Evolutionary conservation across 2,113 vertebrate species (phyloP).

Genomic region (Sigmodon hispidus): DNA sequence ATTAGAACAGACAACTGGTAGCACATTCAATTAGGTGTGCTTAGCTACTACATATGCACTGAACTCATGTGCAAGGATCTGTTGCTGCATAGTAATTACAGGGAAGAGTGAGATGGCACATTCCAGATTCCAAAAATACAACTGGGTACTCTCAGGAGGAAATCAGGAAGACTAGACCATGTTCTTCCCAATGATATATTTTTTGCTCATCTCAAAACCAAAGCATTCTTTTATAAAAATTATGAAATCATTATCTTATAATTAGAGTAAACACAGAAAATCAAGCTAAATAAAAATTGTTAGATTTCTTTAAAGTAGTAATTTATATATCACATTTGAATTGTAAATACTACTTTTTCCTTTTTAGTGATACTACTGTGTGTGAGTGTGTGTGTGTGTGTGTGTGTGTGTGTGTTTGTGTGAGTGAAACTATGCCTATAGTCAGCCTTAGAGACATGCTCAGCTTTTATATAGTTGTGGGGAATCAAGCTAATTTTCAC

Average conservation of each 20-base stretch:
- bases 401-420: background rate
- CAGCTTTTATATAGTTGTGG: too few relatives aligned
- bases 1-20: conserved; percentile 69
- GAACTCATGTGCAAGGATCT: conserved; percentile 46
- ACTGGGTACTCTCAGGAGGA: background rate
- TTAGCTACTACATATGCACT: conserved; percentile 54
- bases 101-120: background rate
- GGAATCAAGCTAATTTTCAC: background rate
- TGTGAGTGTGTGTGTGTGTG: background rate
- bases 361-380: background rate
- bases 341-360: background rate
- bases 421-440: background rate
- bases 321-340: background rate
- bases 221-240: background rate
- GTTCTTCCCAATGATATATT: background rate
- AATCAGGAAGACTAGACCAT: background rate
- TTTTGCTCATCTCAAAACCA: conserved; percentile 22
- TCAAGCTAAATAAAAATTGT: background rate
- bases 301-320: background rate
- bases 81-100: background rate
- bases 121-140: conserved; percentile 18
- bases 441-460: background rate
- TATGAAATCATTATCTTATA: background rate
- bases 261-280: background rate
- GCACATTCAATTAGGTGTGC: conserved; percentile 61